These are phyloP conservation scores for Sebastes taczanowskii DNA, from an alignment of 2,797 vertebrate genomes.

Conservation along the genomic window DNA sequence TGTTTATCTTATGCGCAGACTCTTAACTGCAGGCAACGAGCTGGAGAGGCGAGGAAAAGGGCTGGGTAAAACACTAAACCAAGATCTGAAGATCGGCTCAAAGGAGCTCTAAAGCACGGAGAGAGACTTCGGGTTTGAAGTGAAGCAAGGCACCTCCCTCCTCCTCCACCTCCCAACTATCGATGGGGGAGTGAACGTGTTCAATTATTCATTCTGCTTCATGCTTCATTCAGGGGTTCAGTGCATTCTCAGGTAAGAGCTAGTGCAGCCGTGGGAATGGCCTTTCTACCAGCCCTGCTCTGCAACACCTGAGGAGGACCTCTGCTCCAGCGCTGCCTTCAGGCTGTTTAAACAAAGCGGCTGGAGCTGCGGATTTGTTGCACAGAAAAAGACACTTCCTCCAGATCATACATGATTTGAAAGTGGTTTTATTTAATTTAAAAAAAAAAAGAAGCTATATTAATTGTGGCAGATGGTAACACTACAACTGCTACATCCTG, in stretches of 20 bases:
- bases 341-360: constrained; percentile 48
- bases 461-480: constrained; percentile 59
- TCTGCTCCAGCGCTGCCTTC: constrained; percentile 58
- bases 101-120: constrained; percentile 40
- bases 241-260: constrained; percentile 75
- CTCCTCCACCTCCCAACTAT: constrained; percentile 74
- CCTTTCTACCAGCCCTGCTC: constrained; percentile 64
- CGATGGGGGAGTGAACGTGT: constrained; percentile 61
- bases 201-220: constrained; percentile 80
- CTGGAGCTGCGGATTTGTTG: constrained; percentile 33
- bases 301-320: constrained; percentile 61
- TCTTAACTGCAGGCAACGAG: constrained; percentile 63
- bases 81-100: constrained; percentile 35
- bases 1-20: constrained; percentile 42
- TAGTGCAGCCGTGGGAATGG: constrained; percentile 54
- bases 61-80: constrained; percentile 20
- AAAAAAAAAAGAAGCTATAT: constrained; percentile 40
- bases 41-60: constrained; percentile 37
- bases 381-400: constrained; percentile 20
- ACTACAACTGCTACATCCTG: constrained; percentile 50
- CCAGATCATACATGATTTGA: constrained; percentile 17
- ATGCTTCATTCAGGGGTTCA: constrained; percentile 77
- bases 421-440: constrained; percentile 43
- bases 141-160: constrained; percentile 68
- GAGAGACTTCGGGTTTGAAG: constrained; percentile 49